A percentile compares a stretch with the other conserved stretches of the same genome.
Evolutionary conservation across 2,888 invertebrate genomes (phyloP).

Genomic region (Nomada ruficornis): DNA sequence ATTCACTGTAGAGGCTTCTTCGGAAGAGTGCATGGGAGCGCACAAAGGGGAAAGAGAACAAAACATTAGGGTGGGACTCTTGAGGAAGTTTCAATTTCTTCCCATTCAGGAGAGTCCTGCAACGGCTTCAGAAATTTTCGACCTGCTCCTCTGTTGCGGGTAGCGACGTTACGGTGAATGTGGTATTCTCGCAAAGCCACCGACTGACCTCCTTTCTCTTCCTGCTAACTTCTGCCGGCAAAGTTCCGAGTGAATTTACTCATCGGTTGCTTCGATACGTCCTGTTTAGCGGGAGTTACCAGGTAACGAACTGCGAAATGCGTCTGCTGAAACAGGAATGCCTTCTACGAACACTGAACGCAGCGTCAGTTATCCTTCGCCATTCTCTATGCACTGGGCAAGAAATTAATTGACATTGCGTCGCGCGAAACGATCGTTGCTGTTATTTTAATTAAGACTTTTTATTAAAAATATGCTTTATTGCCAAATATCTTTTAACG

Average conservation of each 20-base stretch:
- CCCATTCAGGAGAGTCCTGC: constrained; percentile 1
- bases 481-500: too few relatives aligned
- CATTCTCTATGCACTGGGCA: too few relatives aligned
- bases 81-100: constrained; percentile 42
- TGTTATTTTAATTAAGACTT: too few relatives aligned
- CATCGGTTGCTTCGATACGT: constrained; percentile 11
- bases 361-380: background rate
- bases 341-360: background rate
- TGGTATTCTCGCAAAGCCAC: constrained; percentile 37
- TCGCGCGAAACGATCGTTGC: too few relatives aligned
- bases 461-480: too few relatives aligned
- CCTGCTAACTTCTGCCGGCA: background rate
- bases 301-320: constrained; percentile 9
- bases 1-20: background rate
- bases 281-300: background rate
- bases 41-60: too few relatives aligned
- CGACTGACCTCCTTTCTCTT: constrained; percentile 29
- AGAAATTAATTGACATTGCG: too few relatives aligned
- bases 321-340: background rate
- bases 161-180: constrained; percentile 27
- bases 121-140: constrained; percentile 39
- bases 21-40: background rate
- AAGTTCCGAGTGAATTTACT: constrained; percentile 44
- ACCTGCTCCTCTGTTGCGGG: constrained; percentile 10
- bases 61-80: background rate